These are phyloP conservation scores for Microtus richardsoni DNA, from an alignment of 2,113 vertebrate species.

Conservation along the genomic window DNA sequence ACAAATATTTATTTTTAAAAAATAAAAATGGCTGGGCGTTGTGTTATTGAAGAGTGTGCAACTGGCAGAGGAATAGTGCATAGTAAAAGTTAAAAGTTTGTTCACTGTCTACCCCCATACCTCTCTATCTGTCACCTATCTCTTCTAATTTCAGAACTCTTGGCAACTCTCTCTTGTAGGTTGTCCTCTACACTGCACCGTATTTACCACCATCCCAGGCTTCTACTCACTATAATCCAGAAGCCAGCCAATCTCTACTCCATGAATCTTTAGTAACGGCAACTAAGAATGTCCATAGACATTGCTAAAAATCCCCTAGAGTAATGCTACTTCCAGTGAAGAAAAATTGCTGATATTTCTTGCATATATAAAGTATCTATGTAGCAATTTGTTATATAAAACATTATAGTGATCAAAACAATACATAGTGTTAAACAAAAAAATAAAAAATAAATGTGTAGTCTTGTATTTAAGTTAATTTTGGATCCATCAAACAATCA, in stretches of 20 bases:
- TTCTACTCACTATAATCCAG: neutral
- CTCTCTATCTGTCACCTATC: neutral
- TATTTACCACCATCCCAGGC: neutral
- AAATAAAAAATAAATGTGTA: neutral
- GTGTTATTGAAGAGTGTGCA: neutral
- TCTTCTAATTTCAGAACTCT: neutral
- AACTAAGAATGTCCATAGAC: neutral
- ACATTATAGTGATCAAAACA: neutral
- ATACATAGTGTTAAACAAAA: neutral
- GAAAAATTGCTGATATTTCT: neutral
- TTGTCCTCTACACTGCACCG: neutral
- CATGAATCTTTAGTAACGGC: neutral
- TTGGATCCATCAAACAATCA: neutral
- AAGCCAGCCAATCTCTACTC: neutral
- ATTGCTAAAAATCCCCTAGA: neutral
- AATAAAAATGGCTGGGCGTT: too few relatives aligned
- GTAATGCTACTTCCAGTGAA: neutral
- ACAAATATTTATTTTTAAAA: neutral
- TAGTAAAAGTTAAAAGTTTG: neutral
- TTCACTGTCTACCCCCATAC: neutral
- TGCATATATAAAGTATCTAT: neutral
- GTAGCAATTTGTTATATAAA: neutral
- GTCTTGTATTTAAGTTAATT: slow-evolving; percentile 1
- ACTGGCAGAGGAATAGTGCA: neutral
- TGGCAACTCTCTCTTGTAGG: neutral